phyloP scores from a whole-genome alignment of 2,797 vertebrate genomes.

The Lagocephalus sceleratus region DNA sequence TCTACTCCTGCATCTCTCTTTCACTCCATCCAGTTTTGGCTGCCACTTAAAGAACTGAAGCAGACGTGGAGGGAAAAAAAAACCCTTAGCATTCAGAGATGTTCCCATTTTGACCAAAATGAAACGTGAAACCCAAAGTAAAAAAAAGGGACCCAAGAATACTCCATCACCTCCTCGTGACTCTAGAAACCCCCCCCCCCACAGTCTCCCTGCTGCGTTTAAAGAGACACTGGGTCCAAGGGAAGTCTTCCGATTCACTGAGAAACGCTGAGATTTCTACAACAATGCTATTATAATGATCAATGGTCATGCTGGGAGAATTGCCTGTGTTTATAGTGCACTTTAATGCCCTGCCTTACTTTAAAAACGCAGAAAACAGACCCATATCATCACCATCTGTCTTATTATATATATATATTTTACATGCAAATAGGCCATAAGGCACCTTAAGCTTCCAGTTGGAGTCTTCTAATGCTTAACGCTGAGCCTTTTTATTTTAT shows the following conservation, averaged over 20 bases:
- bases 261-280: background rate
- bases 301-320: conserved; percentile 6
- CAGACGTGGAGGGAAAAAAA: conserved; percentile 10
- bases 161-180: conserved; percentile 7
- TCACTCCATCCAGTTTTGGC: conserved; percentile 19
- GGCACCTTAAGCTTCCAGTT: conserved; percentile 15
- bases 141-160: background rate
- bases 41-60: conserved; percentile 16
- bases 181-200: conserved; percentile 1
- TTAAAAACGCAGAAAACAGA: background rate
- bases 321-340: conserved; percentile 1
- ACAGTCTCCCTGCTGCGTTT: conserved; percentile 20
- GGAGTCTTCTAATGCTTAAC: conserved; percentile 28
- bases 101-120: background rate
- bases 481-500: background rate
- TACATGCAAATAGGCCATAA: conserved; percentile 20
- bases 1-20: conserved; percentile 16
- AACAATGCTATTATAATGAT: conserved; percentile 1
- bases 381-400: conserved; percentile 17
- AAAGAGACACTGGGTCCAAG: conserved; percentile 23
- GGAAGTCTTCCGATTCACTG: conserved; percentile 10
- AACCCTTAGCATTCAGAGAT: conserved; percentile 7
- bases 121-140: no score
- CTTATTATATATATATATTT: background rate
- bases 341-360: conserved; percentile 6